Conservation (phyloP, 2,113 vertebrate species). For the Cephalopholis sonnerati region DNA sequence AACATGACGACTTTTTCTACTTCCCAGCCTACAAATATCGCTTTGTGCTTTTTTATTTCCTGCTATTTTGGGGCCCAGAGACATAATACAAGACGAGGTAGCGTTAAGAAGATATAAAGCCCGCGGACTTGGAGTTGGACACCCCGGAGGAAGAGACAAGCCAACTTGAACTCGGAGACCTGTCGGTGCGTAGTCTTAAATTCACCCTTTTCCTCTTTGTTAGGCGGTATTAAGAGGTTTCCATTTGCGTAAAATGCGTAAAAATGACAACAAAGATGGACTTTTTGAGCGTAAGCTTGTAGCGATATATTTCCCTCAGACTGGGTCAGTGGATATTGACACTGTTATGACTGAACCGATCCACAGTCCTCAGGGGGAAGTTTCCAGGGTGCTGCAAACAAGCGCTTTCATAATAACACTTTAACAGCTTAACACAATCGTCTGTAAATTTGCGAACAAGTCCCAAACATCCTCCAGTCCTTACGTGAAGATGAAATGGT, state of each 20-base stretch:
- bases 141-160: constrained; percentile 51
- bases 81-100: constrained; percentile 40
- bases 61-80: constrained; percentile 27
- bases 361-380: constrained; percentile 39
- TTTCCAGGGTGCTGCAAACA: constrained; percentile 41
- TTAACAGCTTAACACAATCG: constrained; percentile 16
- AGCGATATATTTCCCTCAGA: constrained; percentile 22
- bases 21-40: constrained; percentile 13
- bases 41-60: constrained; percentile 11
- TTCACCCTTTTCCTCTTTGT: constrained; percentile 10
- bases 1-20: background rate
- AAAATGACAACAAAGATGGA: background rate
- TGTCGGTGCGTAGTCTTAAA: constrained; percentile 62
- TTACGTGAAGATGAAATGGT: constrained; percentile 11
- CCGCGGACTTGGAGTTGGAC: constrained; percentile 60
- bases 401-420: background rate
- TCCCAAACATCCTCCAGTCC: constrained; percentile 21
- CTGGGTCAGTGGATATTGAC: constrained; percentile 60
- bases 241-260: constrained; percentile 18
- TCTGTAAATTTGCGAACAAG: constrained; percentile 31
- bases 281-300: background rate
- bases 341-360: constrained; percentile 47
- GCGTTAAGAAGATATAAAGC: constrained; percentile 59
- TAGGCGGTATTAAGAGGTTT: background rate
- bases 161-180: constrained; percentile 74